These are phyloP conservation scores for Apis laboriosa DNA, from an alignment of 1,140 invertebrate genomes.

Conservation along the genomic window DNA sequence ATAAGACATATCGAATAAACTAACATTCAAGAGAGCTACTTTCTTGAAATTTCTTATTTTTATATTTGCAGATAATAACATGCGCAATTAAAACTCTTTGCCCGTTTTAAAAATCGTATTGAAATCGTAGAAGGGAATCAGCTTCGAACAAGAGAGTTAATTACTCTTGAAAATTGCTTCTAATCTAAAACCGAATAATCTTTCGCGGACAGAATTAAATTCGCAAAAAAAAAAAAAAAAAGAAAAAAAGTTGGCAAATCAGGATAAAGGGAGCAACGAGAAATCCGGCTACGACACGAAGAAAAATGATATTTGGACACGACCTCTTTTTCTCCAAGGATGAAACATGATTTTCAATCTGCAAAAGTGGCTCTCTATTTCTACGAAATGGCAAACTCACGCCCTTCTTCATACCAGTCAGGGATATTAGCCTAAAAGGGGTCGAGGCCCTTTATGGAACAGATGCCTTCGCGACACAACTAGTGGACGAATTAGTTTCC, in stretches of 20 bases:
- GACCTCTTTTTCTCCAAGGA: slow-evolving; percentile 14
- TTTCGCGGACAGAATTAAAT: neutral
- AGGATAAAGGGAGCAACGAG: neutral
- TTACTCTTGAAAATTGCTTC: neutral
- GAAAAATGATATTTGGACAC: slow-evolving; percentile 30
- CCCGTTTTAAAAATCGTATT: neutral
- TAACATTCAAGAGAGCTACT: neutral
- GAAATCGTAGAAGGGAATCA: no score
- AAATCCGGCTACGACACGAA: neutral
- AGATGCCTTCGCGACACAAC: neutral
- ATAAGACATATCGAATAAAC: neutral
- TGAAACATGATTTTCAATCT: slow-evolving; percentile 47
- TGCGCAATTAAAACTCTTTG: neutral
- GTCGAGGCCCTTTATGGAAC: neutral
- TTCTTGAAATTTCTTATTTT: neutral
- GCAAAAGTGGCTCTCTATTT: slow-evolving; percentile 35
- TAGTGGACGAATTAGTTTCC: neutral
- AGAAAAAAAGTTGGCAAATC: neutral
- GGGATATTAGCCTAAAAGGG: slow-evolving; percentile 38
- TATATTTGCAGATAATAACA: no score
- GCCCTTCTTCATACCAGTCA: slow-evolving; percentile 14
- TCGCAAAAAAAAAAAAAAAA: no score
- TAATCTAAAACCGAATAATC: neutral
- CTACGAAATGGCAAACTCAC: neutral
- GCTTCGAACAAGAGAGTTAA: neutral